Conservation (phyloP, 2,113 vertebrate species). For the Thamnophis sirtalis region DNA sequence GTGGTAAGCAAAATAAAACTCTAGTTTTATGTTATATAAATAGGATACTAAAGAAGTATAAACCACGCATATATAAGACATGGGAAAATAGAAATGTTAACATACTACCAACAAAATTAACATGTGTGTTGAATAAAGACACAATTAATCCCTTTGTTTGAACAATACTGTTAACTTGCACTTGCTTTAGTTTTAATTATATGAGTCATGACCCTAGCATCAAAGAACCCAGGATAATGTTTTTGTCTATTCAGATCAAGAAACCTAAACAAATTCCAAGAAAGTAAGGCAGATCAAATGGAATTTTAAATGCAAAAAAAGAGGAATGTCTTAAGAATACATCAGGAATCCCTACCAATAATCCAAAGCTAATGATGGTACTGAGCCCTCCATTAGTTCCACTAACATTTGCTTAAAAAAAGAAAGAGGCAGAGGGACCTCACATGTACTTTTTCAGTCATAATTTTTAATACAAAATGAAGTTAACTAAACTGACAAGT, state of each 20-base stretch:
- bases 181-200: not conserved
- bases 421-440: not conserved
- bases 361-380: not conserved
- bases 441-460: not conserved
- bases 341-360: not conserved
- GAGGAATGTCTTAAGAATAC: not conserved
- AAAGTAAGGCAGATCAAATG: not conserved
- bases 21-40: not conserved
- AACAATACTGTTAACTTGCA: constrained; percentile 4
- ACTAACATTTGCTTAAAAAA: not conserved
- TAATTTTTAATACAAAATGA: not conserved
- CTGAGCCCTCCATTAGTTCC: not conserved
- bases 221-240: constrained; percentile 7
- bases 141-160: not conserved
- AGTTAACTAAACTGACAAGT: not conserved
- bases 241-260: not conserved
- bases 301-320: not conserved
- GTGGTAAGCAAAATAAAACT: not conserved
- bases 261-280: not conserved
- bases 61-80: not conserved
- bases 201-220: constrained; percentile 27
- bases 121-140: not conserved
- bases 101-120: rapidly evolving
- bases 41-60: not conserved
- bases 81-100: constrained; percentile 14